Evolutionary conservation across 2,888 invertebrate genomes (phyloP).

Genomic region (Lydus trimaculatus): DNA sequence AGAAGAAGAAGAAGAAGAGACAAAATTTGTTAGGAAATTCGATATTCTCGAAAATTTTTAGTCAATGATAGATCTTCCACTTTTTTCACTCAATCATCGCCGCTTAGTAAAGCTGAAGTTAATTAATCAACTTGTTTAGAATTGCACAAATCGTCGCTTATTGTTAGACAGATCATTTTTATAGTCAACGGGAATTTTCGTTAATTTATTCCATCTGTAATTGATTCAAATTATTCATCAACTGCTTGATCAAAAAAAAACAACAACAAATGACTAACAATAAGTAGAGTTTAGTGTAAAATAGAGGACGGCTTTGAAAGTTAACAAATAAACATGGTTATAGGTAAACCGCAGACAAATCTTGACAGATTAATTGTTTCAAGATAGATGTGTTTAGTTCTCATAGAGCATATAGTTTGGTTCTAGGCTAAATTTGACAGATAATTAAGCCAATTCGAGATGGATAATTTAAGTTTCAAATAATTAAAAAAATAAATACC

Average conservation of each 20-base stretch:
- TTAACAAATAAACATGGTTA: background rate
- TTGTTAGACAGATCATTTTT: background rate
- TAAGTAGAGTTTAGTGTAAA: too few relatives aligned
- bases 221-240: background rate
- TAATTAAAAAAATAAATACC: background rate
- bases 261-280: background rate
- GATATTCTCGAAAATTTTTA: background rate
- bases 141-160: background rate
- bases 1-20: background rate
- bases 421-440: background rate
- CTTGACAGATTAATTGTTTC: conserved; percentile 9
- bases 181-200: background rate
- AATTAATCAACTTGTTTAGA: conserved; percentile 2
- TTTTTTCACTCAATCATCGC: conserved; percentile 1
- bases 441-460: conserved; percentile 9
- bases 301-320: background rate
- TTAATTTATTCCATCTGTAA: background rate
- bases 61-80: background rate
- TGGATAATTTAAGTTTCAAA: background rate
- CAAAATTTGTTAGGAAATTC: background rate
- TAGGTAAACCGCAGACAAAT: background rate
- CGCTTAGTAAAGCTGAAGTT: background rate
- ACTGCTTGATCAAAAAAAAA: background rate
- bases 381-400: conserved; percentile 9
- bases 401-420: background rate